Percentiles rank a stretch among this genome's conserved stretches.
phyloP scores from a whole-genome alignment of 2,888 invertebrate species.

The Synanthedon tipuliformis region DNA sequence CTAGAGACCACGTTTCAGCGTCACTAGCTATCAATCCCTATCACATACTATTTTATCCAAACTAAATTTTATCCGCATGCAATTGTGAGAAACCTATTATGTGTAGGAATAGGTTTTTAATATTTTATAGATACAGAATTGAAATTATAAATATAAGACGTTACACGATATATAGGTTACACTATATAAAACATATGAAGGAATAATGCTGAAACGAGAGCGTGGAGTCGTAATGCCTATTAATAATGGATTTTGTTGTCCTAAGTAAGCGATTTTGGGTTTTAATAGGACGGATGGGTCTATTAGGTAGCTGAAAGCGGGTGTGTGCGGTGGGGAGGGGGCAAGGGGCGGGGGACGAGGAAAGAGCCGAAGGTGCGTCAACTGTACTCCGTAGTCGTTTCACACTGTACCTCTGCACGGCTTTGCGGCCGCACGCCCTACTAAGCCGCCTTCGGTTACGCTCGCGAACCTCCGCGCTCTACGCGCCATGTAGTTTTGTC shows the following conservation, averaged over 20 bases:
- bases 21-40: too few species aligned
- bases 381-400: slow-evolving; percentile 2
- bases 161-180: too few species aligned
- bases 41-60: too few species aligned
- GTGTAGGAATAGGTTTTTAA: too few species aligned
- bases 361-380: neutral
- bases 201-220: too few species aligned
- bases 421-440: slow-evolving; percentile 27
- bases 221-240: neutral
- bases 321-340: neutral
- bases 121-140: too few species aligned
- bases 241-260: neutral
- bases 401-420: slow-evolving; percentile 13
- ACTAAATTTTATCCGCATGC: too few species aligned
- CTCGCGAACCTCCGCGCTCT: slow-evolving; percentile 25
- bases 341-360: neutral
- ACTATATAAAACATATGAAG: too few species aligned
- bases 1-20: too few species aligned
- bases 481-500: slow-evolving; percentile 32
- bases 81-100: too few species aligned
- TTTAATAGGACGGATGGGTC: neutral
- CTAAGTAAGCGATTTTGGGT: neutral
- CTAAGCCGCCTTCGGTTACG: slow-evolving; percentile 10
- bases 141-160: too few species aligned
- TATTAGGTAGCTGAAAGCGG: neutral